Conservation (phyloP, 2,888 invertebrate genomes). For the Nymphalis polychloros region DNA sequence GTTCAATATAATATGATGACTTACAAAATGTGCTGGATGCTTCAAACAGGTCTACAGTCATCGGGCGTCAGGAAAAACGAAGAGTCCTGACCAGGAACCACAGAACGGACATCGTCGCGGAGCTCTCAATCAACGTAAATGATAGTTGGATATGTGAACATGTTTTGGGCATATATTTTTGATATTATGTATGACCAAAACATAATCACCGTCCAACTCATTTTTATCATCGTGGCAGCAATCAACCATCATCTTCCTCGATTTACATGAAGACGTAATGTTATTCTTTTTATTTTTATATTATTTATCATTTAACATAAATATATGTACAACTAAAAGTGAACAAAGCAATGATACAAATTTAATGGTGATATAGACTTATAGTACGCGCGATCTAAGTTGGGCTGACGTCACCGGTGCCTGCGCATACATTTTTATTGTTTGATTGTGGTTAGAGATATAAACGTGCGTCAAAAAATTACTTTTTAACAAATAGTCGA, state of each 20-base stretch:
- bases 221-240: not conserved
- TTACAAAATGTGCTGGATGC: constrained; percentile 1
- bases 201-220: constrained; percentile 5
- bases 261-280: not conserved
- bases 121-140: not conserved
- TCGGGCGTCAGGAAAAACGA: not conserved
- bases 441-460: too few species aligned
- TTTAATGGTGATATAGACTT: too few species aligned
- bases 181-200: constrained; percentile 3
- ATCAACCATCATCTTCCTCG: too few species aligned
- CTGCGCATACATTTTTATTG: too few species aligned
- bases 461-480: too few species aligned
- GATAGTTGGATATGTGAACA: constrained; percentile 6
- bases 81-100: not conserved
- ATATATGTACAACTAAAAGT: too few species aligned
- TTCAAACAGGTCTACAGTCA: not conserved
- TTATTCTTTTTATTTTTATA: not conserved
- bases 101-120: too few species aligned
- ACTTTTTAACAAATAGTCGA: too few species aligned
- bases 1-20: not conserved
- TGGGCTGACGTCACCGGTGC: too few species aligned
- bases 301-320: too few species aligned
- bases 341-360: too few species aligned
- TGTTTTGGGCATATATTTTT: constrained; percentile 11
- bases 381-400: too few species aligned